These are phyloP conservation scores for Colletes latitarsis DNA, from an alignment of 1,140 invertebrate genomes.

Conservation along the genomic window DNA sequence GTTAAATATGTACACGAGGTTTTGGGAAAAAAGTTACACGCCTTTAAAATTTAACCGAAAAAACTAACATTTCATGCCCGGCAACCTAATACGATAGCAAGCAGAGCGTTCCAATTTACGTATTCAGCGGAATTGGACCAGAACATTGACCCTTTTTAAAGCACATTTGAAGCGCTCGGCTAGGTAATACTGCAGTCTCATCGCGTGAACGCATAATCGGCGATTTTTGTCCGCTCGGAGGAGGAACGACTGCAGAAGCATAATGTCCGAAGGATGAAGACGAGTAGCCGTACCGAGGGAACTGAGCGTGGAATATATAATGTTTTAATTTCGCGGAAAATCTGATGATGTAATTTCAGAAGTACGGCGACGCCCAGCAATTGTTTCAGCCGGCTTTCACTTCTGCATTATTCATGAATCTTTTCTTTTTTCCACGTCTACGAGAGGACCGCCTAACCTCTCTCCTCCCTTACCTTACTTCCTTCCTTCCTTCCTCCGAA, in stretches of 20 bases:
- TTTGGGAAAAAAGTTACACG: background rate
- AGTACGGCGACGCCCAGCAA: slow-evolving; percentile 66
- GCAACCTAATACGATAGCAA: background rate
- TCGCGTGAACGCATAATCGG: slow-evolving; percentile 55
- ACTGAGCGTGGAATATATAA: slow-evolving; percentile 57
- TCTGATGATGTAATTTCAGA: slow-evolving; percentile 70
- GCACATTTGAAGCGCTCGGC: background rate
- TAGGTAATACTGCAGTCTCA: slow-evolving; percentile 28
- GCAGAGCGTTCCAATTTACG: background rate
- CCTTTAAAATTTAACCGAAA: background rate
- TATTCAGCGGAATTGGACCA: background rate
- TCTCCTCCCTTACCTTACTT: background rate
- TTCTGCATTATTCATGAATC: slow-evolving; percentile 68
- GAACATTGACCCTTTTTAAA: slow-evolving; percentile 18
- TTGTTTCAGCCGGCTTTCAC: slow-evolving; percentile 69
- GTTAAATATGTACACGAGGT: background rate
- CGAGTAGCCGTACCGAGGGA: slow-evolving; percentile 27
- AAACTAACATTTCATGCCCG: background rate
- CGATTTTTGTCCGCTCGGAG: slow-evolving; percentile 43
- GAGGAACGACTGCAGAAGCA: background rate
- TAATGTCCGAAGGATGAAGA: slow-evolving; percentile 32
- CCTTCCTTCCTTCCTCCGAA: background rate
- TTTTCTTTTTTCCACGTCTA: slow-evolving; percentile 50
- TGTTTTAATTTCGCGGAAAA: slow-evolving; percentile 70
- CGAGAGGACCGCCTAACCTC: slow-evolving; percentile 34